Percentiles rank a stretch among this genome's conserved stretches.
phyloP scores from a whole-genome alignment of 2,888 invertebrate genomes.

The Biston stratarius region DNA sequence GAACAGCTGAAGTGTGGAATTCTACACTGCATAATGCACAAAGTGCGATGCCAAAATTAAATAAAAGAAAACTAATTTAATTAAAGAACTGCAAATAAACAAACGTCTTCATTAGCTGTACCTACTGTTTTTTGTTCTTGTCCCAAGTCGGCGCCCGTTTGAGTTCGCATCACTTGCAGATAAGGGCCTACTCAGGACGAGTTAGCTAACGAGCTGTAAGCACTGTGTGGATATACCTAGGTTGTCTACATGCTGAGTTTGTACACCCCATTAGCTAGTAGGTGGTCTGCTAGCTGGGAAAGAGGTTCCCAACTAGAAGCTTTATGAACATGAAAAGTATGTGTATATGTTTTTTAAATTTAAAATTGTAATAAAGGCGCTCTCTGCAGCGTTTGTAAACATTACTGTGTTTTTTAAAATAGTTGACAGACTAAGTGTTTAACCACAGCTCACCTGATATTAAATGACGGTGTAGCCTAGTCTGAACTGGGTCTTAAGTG shows the following conservation, averaged over 20 bases:
- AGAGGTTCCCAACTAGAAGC: constrained; percentile 4
- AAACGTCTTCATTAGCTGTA: constrained; percentile 6
- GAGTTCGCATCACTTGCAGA: constrained; percentile 17
- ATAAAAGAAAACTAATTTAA: neutral
- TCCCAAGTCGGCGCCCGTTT: constrained; percentile 11
- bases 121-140: neutral
- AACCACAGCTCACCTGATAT: too few species aligned
- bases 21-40: too few species aligned
- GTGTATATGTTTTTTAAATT: too few species aligned
- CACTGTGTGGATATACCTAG: constrained; percentile 7
- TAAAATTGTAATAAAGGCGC: too few species aligned
- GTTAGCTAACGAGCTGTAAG: constrained; percentile 26
- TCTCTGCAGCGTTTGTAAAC: too few species aligned
- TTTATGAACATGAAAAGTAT: neutral
- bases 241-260: constrained; percentile 9
- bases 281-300: constrained; percentile 6
- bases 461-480: too few species aligned
- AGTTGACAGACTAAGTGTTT: too few species aligned
- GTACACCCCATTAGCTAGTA: constrained; percentile 10
- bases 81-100: constrained; percentile 1
- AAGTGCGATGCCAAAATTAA: too few species aligned
- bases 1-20: too few species aligned
- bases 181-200: constrained; percentile 20
- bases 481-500: too few species aligned
- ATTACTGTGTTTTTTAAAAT: too few species aligned